These are phyloP conservation scores for Sisor rabdophorus DNA, from an alignment of 2,113 vertebrate genomes.

Conservation along the genomic window DNA sequence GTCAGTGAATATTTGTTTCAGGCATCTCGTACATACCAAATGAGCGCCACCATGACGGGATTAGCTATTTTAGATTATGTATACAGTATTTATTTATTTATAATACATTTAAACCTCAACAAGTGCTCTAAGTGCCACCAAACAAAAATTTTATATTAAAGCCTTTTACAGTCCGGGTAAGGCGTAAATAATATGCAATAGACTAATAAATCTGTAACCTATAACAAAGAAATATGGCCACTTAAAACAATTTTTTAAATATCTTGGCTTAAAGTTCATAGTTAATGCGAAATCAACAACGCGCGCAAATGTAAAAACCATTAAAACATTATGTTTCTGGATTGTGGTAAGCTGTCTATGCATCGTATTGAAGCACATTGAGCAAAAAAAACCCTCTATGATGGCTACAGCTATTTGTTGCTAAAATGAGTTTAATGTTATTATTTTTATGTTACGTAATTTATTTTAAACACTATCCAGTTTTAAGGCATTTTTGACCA, in stretches of 20 bases:
- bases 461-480: conserved; percentile 36
- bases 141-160: background rate
- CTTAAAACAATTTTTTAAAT: background rate
- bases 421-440: background rate
- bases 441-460: background rate
- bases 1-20: conserved; percentile 22
- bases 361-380: background rate
- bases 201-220: background rate
- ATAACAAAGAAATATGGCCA: background rate
- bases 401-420: background rate
- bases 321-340: background rate
- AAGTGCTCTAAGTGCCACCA: background rate
- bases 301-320: background rate
- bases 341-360: background rate
- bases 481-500: conserved; percentile 64
- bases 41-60: background rate
- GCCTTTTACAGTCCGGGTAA: background rate
- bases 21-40: background rate
- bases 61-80: background rate
- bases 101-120: background rate
- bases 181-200: background rate
- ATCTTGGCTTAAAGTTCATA: background rate
- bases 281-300: background rate
- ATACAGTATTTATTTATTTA: background rate
- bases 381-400: background rate